These are phyloP conservation scores for Hassar affinis DNA, from an alignment of 2,113 vertebrate genomes.

Conservation along the genomic window DNA sequence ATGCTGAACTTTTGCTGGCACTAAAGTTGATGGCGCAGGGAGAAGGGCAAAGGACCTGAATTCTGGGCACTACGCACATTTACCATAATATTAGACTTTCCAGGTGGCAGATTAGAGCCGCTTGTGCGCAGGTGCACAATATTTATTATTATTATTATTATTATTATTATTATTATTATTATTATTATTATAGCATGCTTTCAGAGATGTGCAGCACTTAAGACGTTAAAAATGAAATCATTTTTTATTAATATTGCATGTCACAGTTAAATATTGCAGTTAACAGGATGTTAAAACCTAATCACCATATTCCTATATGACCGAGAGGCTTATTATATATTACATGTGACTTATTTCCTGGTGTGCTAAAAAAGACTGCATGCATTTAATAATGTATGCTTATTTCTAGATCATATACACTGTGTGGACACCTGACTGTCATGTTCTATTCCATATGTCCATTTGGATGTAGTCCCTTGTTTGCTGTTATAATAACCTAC, in stretches of 20 bases:
- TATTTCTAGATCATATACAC: background rate
- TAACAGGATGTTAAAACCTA: background rate
- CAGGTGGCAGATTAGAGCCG: background rate
- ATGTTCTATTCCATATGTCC: background rate
- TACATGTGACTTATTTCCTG: background rate
- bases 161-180: background rate
- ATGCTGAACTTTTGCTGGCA: background rate
- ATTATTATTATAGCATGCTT: background rate
- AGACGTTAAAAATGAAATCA: background rate
- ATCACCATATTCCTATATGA: background rate
- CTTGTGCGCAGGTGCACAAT: background rate
- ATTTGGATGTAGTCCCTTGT: background rate
- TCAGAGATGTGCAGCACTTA: background rate
- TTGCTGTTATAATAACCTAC: background rate
- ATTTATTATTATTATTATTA: conserved; percentile 8
- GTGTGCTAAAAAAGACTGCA: background rate
- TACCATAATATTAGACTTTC: background rate
- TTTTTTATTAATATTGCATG: background rate
- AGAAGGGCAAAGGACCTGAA: background rate
- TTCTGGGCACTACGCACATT: background rate
- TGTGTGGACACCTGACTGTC: background rate
- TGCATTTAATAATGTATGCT: background rate
- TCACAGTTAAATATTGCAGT: background rate
- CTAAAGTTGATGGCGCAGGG: background rate
- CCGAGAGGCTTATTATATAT: background rate